These are phyloP conservation scores for Eupithecia abbreviata DNA, from an alignment of 2,888 invertebrate species.

Conservation along the genomic window DNA sequence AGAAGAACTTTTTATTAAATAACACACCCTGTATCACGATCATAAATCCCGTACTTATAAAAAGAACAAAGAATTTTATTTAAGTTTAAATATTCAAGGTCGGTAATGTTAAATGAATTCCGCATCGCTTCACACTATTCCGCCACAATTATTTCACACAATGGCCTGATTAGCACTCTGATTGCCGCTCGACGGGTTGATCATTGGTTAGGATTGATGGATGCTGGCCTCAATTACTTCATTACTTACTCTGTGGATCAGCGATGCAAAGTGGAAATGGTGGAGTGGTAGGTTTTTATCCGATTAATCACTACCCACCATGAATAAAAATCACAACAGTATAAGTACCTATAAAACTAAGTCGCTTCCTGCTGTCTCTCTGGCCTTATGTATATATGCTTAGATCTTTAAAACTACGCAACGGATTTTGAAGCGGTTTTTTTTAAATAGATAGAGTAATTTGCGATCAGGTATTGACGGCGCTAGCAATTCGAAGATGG, in stretches of 20 bases:
- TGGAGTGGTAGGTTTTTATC: no score
- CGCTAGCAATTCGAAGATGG: no score
- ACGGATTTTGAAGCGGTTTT: no score
- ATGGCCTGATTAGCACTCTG: slow-evolving; percentile 40
- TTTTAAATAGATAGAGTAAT: no score
- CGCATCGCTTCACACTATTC: slow-evolving; percentile 39
- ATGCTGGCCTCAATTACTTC: slow-evolving; percentile 26
- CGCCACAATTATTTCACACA: slow-evolving; percentile 51
- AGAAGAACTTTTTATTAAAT: background rate
- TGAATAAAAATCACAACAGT: no score
- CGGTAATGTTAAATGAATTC: slow-evolving; percentile 37
- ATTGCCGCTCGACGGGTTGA: slow-evolving; percentile 51
- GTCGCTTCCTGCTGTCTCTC: no score
- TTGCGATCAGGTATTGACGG: no score
- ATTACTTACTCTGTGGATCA: background rate
- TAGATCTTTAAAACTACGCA: no score
- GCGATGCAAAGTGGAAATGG: no score
- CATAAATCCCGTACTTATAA: background rate
- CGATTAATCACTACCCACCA: no score
- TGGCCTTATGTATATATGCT: no score
- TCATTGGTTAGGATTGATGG: slow-evolving; percentile 45
- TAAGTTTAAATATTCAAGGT: slow-evolving; percentile 43
- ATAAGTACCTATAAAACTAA: no score
- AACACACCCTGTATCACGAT: background rate
- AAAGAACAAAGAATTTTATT: slow-evolving; percentile 41